Conservation (phyloP, 2,113 vertebrate species). For the Dissostichus mawsoni region DNA sequence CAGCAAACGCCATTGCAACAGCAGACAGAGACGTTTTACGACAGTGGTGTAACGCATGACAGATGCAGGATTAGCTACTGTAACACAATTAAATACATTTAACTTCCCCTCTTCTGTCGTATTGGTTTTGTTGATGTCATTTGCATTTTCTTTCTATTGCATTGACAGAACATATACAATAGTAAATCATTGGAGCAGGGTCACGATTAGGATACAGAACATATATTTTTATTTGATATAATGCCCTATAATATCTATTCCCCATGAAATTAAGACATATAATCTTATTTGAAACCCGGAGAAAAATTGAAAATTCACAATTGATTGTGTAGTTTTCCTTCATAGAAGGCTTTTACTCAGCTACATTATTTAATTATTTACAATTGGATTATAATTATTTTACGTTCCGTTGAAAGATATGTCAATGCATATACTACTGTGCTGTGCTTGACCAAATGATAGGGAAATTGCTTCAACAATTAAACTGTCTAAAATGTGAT, state of each 20-base stretch:
- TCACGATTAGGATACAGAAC: not conserved
- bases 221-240: not conserved
- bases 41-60: conserved; percentile 64
- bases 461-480: not conserved
- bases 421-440: not conserved
- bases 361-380: not conserved
- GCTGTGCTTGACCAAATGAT: not conserved
- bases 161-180: not conserved
- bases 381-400: not conserved
- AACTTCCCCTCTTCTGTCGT: too few species aligned
- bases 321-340: not conserved
- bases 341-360: too few species aligned
- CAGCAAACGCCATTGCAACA: conserved; percentile 79
- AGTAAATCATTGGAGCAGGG: not conserved
- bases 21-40: conserved; percentile 76
- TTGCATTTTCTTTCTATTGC: not conserved
- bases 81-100: not conserved
- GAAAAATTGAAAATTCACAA: not conserved
- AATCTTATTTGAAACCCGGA: not conserved
- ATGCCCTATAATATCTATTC: not conserved
- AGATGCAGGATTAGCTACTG: not conserved
- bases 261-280: too few species aligned
- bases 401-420: not conserved
- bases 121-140: not conserved
- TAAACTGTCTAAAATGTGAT: not conserved